Evolutionary conservation across 2,888 invertebrate species (phyloP).

Genomic region (Muscina levida): DNA sequence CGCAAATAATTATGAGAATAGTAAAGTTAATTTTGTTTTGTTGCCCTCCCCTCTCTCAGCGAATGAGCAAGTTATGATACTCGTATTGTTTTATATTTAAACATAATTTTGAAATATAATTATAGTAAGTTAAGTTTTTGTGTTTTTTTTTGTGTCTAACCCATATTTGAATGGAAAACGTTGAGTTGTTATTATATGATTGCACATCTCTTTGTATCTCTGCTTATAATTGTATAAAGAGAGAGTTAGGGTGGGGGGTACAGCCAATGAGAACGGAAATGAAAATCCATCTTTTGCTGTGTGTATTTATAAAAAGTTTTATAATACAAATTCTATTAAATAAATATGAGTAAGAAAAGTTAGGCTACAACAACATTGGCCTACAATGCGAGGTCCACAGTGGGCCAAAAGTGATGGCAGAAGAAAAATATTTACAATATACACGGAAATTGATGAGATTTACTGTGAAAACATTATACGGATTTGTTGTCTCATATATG

Average conservation of each 20-base stretch:
- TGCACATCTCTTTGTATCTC: not conserved
- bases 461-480: too few relatives aligned
- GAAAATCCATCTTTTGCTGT: not conserved
- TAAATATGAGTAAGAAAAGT: not conserved
- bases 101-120: conserved; percentile 9
- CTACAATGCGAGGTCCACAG: too few relatives aligned
- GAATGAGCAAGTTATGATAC: too few relatives aligned
- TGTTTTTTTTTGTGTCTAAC: too few relatives aligned
- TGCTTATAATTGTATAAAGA: not conserved
- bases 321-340: conserved; percentile 21
- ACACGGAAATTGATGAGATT: too few relatives aligned
- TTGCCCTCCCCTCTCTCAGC: too few relatives aligned
- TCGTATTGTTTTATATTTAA: not conserved
- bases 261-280: not conserved
- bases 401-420: too few relatives aligned
- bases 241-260: not conserved
- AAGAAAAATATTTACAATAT: too few relatives aligned
- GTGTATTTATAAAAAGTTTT: not conserved
- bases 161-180: not conserved
- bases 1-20: not conserved
- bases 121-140: too few relatives aligned
- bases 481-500: too few relatives aligned
- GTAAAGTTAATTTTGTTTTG: too few relatives aligned
- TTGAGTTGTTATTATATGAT: not conserved
- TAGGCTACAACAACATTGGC: too few relatives aligned